These are phyloP conservation scores for Glyptemys insculpta DNA, from an alignment of 2,797 vertebrate genomes.

Conservation along the genomic window DNA sequence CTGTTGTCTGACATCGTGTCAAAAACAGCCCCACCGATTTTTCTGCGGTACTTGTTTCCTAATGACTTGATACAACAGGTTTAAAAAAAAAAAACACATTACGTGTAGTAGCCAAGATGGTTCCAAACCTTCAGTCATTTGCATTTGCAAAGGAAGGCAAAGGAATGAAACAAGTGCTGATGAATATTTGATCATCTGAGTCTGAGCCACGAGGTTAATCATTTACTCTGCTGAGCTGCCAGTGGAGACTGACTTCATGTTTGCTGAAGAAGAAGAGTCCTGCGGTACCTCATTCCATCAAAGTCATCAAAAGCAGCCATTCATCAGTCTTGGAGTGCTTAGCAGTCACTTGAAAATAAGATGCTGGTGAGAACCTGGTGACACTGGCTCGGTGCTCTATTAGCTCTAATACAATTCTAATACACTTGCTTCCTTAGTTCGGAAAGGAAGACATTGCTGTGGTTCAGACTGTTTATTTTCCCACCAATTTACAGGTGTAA, in stretches of 20 bases:
- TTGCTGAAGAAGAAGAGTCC: constrained; percentile 18
- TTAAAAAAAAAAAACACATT: background rate
- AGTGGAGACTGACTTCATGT: constrained; percentile 32
- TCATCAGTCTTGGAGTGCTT: background rate
- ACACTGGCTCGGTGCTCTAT: background rate
- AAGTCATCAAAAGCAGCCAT: constrained; percentile 19
- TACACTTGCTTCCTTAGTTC: background rate
- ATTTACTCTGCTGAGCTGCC: constrained; percentile 40
- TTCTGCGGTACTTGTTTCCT: background rate
- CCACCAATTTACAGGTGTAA: background rate
- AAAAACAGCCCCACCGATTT: background rate
- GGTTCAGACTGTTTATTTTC: background rate
- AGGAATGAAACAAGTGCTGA: constrained; percentile 16
- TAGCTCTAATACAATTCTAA: background rate
- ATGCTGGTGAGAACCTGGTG: constrained; percentile 15
- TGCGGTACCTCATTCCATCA: background rate
- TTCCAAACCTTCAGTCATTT: background rate
- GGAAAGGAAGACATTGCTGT: background rate
- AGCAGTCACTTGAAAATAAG: background rate
- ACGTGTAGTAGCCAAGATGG: constrained; percentile 8
- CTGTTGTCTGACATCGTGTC: background rate
- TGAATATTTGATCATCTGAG: constrained; percentile 2
- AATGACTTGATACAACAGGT: background rate
- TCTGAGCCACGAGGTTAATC: constrained; percentile 44
- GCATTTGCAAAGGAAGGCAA: constrained; percentile 31